phyloP scores from a whole-genome alignment of 30 jellyfish, hydroid and myxozoan genomes.

The Phacellophora camtschatica region DNA sequence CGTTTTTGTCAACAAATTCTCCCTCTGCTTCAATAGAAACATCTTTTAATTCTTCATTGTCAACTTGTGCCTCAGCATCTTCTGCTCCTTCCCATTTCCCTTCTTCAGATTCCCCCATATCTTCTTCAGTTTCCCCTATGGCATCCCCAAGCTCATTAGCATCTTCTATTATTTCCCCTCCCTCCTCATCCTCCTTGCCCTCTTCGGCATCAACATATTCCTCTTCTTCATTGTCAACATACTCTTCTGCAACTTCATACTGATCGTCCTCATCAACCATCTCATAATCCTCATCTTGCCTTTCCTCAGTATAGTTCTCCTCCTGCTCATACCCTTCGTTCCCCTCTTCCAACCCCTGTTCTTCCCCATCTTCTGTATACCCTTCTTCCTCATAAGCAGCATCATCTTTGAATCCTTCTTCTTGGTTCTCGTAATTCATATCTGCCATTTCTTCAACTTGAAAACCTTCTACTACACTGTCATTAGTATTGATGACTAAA shows the following conservation, averaged over 20 bases:
- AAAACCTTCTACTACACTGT: constrained; percentile 7
- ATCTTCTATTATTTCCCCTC: background rate
- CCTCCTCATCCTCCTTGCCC: constrained; percentile 12
- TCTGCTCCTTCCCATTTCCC: constrained; percentile 9
- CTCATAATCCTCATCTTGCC: constrained; percentile 9
- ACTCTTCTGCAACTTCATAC: constrained; percentile 16
- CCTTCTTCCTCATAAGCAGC: background rate
- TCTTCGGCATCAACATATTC: background rate
- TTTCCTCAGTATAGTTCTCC: background rate
- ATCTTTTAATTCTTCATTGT: background rate
- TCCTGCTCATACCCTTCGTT: background rate
- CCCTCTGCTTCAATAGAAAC: too few relatives aligned
- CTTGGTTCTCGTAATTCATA: background rate
- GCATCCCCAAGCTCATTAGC: background rate
- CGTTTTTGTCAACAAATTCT: background rate
- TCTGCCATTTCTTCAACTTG: constrained; percentile 7
- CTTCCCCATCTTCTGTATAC: background rate
- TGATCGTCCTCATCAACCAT: constrained; percentile 16
- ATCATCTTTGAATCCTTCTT: background rate
- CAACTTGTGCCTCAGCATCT: constrained; percentile 18
- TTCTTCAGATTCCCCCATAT: background rate
- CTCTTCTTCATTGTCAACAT: background rate
- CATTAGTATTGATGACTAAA: too few relatives aligned
- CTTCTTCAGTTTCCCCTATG: background rate
- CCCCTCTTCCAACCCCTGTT: background rate